Conservation (phyloP, 2,888 invertebrate genomes). For the Cancer borealis region DNA sequence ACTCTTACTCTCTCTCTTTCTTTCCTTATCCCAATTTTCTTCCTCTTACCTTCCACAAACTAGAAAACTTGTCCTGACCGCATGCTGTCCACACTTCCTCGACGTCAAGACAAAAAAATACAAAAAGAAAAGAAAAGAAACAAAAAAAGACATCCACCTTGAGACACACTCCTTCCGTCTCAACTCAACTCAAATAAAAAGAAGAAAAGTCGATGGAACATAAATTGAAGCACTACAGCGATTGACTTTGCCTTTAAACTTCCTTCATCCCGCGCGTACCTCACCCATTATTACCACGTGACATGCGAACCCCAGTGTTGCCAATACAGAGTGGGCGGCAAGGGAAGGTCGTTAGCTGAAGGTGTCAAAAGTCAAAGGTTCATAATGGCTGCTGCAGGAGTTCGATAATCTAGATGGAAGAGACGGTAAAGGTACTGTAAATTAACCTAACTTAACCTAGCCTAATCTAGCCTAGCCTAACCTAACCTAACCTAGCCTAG, state of each 20-base stretch:
- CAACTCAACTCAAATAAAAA: no score
- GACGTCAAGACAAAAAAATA: neutral
- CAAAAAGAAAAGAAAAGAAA: no score
- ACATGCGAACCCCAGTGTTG: neutral
- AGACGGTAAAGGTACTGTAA: neutral
- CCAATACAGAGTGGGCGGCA: neutral
- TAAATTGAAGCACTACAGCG: neutral
- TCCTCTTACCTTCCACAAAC: neutral
- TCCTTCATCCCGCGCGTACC: neutral
- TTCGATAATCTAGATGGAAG: neutral
- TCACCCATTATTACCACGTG: slow-evolving; percentile 6
- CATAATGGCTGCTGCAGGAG: neutral
- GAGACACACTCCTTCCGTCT: no score
- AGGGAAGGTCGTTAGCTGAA: neutral
- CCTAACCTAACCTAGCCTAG: no score
- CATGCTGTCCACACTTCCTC: neutral
- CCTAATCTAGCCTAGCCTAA: no score
- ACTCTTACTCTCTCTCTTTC: no score
- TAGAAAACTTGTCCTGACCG: neutral
- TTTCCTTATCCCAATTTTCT: neutral
- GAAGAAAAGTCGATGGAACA: neutral
- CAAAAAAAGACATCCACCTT: no score
- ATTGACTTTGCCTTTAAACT: neutral
- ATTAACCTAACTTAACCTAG: neutral
- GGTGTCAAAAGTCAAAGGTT: neutral